These are phyloP conservation scores for Caprella mutica DNA, from an alignment of 2,888 invertebrate species.

Conservation along the genomic window DNA sequence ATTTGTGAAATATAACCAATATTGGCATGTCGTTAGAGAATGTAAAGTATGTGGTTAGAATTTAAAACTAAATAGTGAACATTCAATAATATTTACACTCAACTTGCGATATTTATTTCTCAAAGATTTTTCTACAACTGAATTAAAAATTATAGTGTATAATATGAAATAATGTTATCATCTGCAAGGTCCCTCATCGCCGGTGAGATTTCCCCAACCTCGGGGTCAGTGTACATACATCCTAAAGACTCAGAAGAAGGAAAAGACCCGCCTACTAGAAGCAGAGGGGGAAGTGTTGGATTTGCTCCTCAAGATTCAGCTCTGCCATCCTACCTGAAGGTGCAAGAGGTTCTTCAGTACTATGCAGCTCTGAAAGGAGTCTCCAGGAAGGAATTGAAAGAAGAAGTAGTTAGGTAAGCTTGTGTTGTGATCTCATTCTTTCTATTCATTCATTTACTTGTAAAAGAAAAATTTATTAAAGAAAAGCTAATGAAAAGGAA, in stretches of 20 bases:
- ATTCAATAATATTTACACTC: not conserved
- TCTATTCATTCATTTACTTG: no score
- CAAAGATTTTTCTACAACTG: not conserved
- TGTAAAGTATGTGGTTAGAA: not conserved
- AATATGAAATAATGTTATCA: not conserved
- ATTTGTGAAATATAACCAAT: not conserved
- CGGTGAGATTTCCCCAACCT: no score
- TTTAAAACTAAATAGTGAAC: not conserved
- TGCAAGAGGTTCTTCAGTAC: slow-evolving; percentile 20
- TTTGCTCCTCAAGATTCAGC: slow-evolving; percentile 23
- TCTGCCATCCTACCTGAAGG: slow-evolving; percentile 20
- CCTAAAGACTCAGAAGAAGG: no score
- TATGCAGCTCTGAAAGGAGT: slow-evolving; percentile 20
- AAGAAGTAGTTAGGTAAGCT: slow-evolving; percentile 7
- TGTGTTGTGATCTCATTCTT: not conserved
- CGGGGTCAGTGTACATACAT: no score
- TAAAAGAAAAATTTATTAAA: no score
- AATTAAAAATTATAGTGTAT: not conserved
- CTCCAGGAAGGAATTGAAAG: not conserved
- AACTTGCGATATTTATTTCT: not conserved
- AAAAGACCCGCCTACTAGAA: no score
- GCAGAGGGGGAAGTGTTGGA: slow-evolving; percentile 14
- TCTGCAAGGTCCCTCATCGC: no score
- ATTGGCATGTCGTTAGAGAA: not conserved
- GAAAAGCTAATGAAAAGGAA: no score